Percentiles rank a stretch among this genome's conserved stretches.
Conservation (phyloP, 1,140 invertebrate species). For the Pristionchus pacificus region DNA sequence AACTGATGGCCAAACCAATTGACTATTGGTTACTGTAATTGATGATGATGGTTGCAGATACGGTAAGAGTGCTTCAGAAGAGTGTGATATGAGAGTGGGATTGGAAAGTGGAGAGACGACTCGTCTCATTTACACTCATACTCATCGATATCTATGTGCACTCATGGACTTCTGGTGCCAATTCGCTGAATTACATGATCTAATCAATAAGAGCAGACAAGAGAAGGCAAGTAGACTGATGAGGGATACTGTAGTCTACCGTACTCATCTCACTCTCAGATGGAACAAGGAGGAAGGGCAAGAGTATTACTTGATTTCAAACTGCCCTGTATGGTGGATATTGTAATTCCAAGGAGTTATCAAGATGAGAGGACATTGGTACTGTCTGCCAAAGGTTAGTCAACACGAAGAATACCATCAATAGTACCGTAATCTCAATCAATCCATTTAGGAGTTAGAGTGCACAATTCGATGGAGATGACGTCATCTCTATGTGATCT, state of each 20-base stretch:
- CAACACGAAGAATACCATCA: neutral
- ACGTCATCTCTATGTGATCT: neutral
- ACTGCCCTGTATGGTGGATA: neutral
- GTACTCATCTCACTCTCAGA: too few species aligned
- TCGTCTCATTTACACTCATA: constrained; percentile 73
- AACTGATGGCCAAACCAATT: neutral
- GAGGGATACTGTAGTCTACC: too few species aligned
- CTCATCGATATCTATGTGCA: constrained; percentile 83
- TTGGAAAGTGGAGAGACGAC: constrained; percentile 62
- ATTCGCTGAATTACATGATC: constrained; percentile 75
- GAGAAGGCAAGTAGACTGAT: neutral
- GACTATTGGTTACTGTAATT: neutral
- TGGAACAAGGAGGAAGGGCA: neutral
- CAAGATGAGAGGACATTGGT: neutral
- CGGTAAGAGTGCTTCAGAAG: constrained; percentile 13
- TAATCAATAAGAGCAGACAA: constrained; percentile 63
- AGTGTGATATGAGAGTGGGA: constrained; percentile 26
- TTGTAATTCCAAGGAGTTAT: neutral
- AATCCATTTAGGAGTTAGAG: neutral
- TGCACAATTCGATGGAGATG: neutral
- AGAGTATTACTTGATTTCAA: neutral
- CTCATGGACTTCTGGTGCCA: constrained; percentile 78
- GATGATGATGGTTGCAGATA: neutral
- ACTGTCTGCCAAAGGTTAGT: neutral
- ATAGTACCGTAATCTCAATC: too few species aligned